Conservation (phyloP, 2,113 vertebrate genomes). For the Petroica traversi region DNA sequence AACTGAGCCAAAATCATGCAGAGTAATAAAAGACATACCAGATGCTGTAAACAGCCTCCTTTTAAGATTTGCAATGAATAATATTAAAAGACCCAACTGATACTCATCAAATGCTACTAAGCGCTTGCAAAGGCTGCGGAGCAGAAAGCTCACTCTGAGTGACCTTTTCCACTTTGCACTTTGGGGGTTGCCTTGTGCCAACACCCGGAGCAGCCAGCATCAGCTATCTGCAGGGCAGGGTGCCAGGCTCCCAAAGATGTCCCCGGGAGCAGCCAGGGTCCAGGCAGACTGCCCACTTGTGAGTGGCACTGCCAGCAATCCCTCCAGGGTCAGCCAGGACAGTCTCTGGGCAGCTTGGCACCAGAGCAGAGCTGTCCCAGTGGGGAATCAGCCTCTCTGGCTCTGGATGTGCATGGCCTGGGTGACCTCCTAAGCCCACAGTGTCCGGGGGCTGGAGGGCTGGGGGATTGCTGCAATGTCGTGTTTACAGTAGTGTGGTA, state of each 20-base stretch:
- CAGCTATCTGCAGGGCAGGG: not conserved
- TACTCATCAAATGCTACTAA: not conserved
- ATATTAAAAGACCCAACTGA: not conserved
- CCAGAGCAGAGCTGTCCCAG: not conserved
- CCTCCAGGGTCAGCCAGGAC: not conserved
- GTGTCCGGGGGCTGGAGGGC: not conserved
- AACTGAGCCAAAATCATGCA: not conserved
- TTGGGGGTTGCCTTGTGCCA: not conserved
- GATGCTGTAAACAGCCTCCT: not conserved
- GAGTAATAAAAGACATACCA: not conserved
- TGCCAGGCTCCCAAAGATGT: not conserved
- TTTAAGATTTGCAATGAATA: not conserved
- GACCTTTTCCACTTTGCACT: not conserved
- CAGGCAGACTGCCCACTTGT: not conserved
- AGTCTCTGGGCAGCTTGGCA: not conserved
- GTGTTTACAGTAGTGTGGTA: not conserved
- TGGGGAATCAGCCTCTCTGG: not conserved
- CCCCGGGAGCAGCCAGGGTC: rapidly evolving
- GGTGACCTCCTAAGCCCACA: not conserved
- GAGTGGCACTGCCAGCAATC: not conserved
- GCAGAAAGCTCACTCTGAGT: not conserved
- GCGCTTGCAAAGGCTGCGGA: not conserved
- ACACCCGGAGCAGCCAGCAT: not conserved
- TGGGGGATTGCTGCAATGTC: not conserved
- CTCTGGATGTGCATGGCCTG: not conserved